Percentiles rank a stretch among this genome's conserved stretches.
These are phyloP conservation scores for Pherbina coryleti DNA, from an alignment of 2,888 invertebrate genomes.

Conservation along the genomic window DNA sequence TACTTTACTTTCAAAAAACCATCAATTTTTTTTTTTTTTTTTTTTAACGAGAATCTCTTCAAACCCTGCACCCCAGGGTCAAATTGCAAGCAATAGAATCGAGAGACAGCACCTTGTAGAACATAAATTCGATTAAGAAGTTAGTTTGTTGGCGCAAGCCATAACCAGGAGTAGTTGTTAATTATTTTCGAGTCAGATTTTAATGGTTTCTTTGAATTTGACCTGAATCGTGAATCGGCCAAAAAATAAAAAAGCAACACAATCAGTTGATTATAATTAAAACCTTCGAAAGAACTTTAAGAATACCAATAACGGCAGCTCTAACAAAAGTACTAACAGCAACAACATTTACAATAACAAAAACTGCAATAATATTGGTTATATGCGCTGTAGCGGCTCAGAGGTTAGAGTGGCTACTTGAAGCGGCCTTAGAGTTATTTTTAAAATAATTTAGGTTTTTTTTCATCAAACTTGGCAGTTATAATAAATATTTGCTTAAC, in stretches of 20 bases:
- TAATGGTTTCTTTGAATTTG: conserved; percentile 34
- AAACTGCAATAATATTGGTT: background rate
- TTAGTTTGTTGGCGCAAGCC: background rate
- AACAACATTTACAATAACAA: background rate
- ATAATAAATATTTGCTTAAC: too few relatives aligned
- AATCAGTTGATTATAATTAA: background rate
- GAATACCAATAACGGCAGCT: background rate
- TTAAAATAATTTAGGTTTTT: too few relatives aligned
- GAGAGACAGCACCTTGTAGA: conserved; percentile 17
- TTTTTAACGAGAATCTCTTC: too few relatives aligned
- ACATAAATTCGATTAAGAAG: conserved; percentile 6
- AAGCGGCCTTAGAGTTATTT: too few relatives aligned
- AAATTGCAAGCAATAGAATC: background rate
- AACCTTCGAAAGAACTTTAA: background rate
- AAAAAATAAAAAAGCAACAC: background rate
- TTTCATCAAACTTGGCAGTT: too few relatives aligned
- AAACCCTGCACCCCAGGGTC: background rate
- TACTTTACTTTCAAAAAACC: too few relatives aligned
- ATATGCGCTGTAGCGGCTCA: background rate
- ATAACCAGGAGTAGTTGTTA: conserved; percentile 30
- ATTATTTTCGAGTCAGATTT: conserved; percentile 34
- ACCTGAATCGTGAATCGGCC: conserved; percentile 42
- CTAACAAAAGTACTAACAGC: too few relatives aligned
- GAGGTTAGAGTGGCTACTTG: too few relatives aligned
- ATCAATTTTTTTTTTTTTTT: too few relatives aligned